Percentiles rank a stretch among this genome's conserved stretches.
Evolutionary conservation across 2,888 invertebrate species (phyloP).

Genomic region (Leptinotarsa juncta): DNA sequence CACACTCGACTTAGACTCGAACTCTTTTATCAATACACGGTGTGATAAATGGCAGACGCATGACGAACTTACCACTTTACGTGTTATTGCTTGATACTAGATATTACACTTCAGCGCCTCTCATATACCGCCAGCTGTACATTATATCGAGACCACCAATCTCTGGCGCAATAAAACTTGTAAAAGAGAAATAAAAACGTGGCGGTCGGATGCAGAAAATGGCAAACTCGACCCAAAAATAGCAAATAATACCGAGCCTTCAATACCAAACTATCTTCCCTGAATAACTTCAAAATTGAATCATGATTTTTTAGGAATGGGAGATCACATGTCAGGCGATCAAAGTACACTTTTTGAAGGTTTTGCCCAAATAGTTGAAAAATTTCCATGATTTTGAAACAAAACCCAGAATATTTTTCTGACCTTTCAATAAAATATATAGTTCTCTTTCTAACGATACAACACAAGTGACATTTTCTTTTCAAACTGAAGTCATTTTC

Average conservation of each 20-base stretch:
- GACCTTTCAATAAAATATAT: too few relatives aligned
- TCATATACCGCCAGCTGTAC: constrained; percentile 23
- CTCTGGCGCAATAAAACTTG: constrained; percentile 12
- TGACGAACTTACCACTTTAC: constrained; percentile 57
- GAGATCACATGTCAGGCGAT: too few relatives aligned
- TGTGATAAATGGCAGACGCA: constrained; percentile 57
- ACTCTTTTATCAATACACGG: constrained; percentile 55
- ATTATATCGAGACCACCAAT: constrained; percentile 17
- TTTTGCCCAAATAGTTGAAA: too few relatives aligned
- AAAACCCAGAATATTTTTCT: too few relatives aligned
- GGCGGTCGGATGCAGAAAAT: background rate
- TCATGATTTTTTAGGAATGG: too few relatives aligned
- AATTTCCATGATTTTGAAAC: too few relatives aligned
- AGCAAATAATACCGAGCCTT: background rate
- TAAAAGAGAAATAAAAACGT: constrained; percentile 3
- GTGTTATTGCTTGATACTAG: constrained; percentile 49
- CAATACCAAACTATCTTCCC: background rate
- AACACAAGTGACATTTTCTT: too few relatives aligned
- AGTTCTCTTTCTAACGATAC: too few relatives aligned
- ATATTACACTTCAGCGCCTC: constrained; percentile 42
- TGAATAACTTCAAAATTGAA: background rate
- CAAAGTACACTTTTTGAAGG: too few relatives aligned
- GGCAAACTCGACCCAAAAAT: background rate
- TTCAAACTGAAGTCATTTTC: too few relatives aligned
- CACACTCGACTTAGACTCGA: constrained; percentile 49